Conservation (phyloP, 2,888 invertebrate genomes). For the Syritta pipiens region DNA sequence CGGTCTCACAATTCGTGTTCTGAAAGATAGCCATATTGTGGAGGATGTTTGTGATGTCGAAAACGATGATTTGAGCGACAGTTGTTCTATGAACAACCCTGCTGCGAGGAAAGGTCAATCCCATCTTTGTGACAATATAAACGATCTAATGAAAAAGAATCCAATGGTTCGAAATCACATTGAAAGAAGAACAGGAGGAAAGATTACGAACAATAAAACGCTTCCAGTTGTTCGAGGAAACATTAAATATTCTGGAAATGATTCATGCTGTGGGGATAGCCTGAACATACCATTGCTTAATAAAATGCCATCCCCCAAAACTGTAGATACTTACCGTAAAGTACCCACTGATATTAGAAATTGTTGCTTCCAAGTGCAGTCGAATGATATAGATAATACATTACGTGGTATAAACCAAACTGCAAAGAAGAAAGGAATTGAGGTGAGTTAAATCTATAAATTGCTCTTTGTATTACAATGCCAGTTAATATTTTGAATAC, state of each 20-base stretch:
- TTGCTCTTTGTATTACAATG: background rate
- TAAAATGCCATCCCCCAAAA: constrained; percentile 29
- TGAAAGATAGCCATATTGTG: constrained; percentile 77
- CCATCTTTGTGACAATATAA: constrained; percentile 68
- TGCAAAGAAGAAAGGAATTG: constrained; percentile 76
- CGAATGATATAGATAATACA: constrained; percentile 74
- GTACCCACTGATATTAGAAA: constrained; percentile 71
- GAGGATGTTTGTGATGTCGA: constrained; percentile 74
- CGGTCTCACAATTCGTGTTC: constrained; percentile 76
- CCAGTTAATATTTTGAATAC: background rate
- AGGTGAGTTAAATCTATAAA: constrained; percentile 72
- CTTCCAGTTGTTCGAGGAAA: constrained; percentile 74
- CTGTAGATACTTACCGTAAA: constrained; percentile 54
- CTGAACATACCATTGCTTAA: constrained; percentile 43
- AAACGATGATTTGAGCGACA: constrained; percentile 79
- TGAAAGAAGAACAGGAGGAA: constrained; percentile 72
- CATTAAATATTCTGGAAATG: constrained; percentile 77
- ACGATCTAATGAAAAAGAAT: constrained; percentile 62
- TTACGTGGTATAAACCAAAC: constrained; percentile 76
- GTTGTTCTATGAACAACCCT: constrained; percentile 83
- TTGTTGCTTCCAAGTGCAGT: constrained; percentile 77
- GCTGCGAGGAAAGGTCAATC: constrained; percentile 80
- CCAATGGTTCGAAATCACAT: constrained; percentile 72
- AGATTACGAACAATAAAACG: constrained; percentile 50
- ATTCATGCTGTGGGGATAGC: constrained; percentile 72